Evolutionary conservation across 2,888 invertebrate genomes (phyloP).

Genomic region (Colletes collaris): DNA sequence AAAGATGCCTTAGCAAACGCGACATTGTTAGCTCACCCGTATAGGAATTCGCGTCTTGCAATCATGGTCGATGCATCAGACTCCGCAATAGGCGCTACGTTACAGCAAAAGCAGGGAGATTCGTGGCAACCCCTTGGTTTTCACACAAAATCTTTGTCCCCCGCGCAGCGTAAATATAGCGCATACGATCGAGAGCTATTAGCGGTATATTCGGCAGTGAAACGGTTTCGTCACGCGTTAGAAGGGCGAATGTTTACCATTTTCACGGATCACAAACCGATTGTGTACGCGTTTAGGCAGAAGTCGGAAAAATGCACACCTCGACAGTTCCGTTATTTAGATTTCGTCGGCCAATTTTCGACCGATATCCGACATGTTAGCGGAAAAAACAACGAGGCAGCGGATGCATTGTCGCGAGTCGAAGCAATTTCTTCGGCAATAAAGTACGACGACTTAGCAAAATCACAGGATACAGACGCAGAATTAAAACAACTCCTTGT

Average conservation of each 20-base stretch:
- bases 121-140: background rate
- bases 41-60: too few relatives aligned
- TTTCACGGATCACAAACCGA: background rate
- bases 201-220: background rate
- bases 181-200: conserved; percentile 13
- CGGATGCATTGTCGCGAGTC: background rate
- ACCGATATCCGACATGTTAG: background rate
- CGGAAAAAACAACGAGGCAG: background rate
- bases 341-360: background rate
- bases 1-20: too few relatives aligned
- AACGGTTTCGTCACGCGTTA: background rate
- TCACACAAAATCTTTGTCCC: background rate
- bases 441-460: background rate
- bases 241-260: too few relatives aligned
- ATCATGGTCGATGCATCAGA: too few relatives aligned
- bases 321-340: background rate
- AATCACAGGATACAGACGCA: background rate
- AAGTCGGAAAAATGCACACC: background rate
- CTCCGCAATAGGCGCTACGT: background rate
- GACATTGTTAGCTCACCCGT: too few relatives aligned
- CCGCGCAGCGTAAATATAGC: background rate
- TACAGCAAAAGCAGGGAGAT: background rate
- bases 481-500: background rate
- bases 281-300: background rate
- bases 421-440: background rate